Evolutionary conservation across 2,797 vertebrate genomes (phyloP), one percentile per base, ranked within the genome.

Genomic region (Pseudochirops corinnae): DNA sequence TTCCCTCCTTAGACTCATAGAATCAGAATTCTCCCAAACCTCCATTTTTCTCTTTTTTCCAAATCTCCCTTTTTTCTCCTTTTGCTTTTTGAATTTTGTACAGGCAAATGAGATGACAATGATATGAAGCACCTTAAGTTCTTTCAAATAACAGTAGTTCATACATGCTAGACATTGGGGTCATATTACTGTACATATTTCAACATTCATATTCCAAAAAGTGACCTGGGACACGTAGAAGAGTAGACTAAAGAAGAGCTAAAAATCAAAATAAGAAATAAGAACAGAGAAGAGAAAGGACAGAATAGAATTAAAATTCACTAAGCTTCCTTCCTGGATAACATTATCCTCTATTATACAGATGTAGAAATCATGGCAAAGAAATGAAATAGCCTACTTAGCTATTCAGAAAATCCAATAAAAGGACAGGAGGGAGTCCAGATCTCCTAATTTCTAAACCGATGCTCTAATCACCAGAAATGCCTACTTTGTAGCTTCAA

Each of bases 81-180:
- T 95, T 93, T 90, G 93, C 94, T 95, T 94, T 90, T 92, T 90
- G 58, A 91, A 94, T 92, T 91, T 87, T 55, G 93, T 92, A 11
- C 87, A 90, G 93, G 60, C 92, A 95, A 92, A 95, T 53, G n/a
- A 91, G 58, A 92, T 52, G 74, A 96, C 90, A 92, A 56, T 91
- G 60, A 14, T n/a, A 57, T 90, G 90, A 95, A 93, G 87, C 18
- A 62, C 93, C 92, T 53, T 91, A 57, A 74, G 50, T 87, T 53
- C 90, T 52, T 0, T 7, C n/a, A 60, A 95, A 95, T 26, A 56
- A 29, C 60, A 91, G 62, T 7, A 67, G 91, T 55, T 90, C 82
- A 67, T 91, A 93, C 56, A 2, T 91, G n/a, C 60, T 24, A 91
- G 82, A 11, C 50, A 12, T 28, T 13, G 67, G 58, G 58, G 29